Conservation (phyloP, 2,113 vertebrate species). For the Cheilinus undulatus region DNA sequence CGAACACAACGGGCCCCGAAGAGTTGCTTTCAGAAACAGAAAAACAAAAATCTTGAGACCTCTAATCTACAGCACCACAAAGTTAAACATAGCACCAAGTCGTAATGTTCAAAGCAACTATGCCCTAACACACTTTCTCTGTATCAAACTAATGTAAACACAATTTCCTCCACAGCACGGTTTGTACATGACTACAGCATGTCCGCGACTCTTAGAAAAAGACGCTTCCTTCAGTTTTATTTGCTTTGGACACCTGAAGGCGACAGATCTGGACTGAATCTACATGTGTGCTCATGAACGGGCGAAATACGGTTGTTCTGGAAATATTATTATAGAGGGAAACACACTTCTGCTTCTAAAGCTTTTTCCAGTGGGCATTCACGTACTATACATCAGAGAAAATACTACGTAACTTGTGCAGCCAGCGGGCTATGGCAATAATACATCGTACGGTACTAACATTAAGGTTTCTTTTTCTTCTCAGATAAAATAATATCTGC, state of each 20-base stretch:
- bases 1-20: conserved; percentile 69
- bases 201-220: conserved; percentile 71
- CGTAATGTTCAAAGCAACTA: conserved; percentile 83
- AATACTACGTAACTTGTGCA: conserved; percentile 81
- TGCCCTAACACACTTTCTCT: conserved; percentile 76
- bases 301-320: conserved; percentile 70
- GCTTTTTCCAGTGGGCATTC: conserved; percentile 75
- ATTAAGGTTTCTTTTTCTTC: conserved; percentile 75
- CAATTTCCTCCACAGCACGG: conserved; percentile 77
- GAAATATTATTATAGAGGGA: conserved; percentile 69
- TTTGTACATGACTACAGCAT: conserved; percentile 74
- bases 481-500: conserved; percentile 77
- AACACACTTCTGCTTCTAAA: conserved; percentile 80
- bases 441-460: conserved; percentile 78
- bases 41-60: conserved; percentile 63
- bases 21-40: conserved; percentile 67
- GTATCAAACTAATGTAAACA: conserved; percentile 84
- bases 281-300: conserved; percentile 75
- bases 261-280: conserved; percentile 68
- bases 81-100: conserved; percentile 88
- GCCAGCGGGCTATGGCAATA: conserved; percentile 80
- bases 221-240: conserved; percentile 53
- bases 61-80: conserved; percentile 87
- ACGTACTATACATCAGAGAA: conserved; percentile 78
- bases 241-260: conserved; percentile 77